Evolutionary conservation across 2,113 vertebrate genomes (phyloP), one percentile per base, ranked within the genome.

Genomic region (Nestor notabilis): DNA sequence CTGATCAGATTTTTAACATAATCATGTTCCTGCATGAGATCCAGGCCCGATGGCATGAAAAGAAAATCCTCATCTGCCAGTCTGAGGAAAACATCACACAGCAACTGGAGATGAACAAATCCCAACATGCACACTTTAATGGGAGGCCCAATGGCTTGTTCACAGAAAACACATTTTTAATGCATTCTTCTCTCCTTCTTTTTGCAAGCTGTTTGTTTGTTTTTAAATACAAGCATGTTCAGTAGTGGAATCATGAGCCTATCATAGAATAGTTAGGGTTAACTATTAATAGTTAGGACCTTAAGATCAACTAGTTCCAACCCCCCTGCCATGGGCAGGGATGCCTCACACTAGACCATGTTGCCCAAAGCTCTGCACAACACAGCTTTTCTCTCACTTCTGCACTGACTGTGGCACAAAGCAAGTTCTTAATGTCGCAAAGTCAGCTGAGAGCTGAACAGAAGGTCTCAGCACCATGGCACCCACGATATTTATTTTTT

Each of bases 351-450:
- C 56, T 23, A 58, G 56, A 58, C 20, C 33, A 35, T 58, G 33
- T 35, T 35, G 56, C 33, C 33, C 56, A 35, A 58, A 33, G 33
- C 13, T 23, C 33, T 10, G 56, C 33, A 15, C 33, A 35, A 24
- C 56, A 58, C 11, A 79, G 17, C 9, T 65, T 91, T 92, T 90
- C 82, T 92, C 92, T 94, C 82, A 83, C 17, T 20, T 93, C 84
- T 87, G 7, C 4, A 49, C 83, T 89, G 92, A 69, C 17, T 56
- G 55, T 82, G 35, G 46, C 52, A 82, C 18, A 60, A 75, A 71
- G 6, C 3, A 3, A 89, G 23, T 14, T 81, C n/a, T 58, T 60
- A 63, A 12, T 0, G 0, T 24, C 84, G 47, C 14, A 60, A 72
- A 25, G 11, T 29, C 39, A 79, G 6, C 25, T 79, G n/a, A 79